Evolutionary conservation across 2,888 invertebrate species (phyloP), one percentile per base, ranked within the genome.

Genomic region (Monoplex corrugatus): DNA sequence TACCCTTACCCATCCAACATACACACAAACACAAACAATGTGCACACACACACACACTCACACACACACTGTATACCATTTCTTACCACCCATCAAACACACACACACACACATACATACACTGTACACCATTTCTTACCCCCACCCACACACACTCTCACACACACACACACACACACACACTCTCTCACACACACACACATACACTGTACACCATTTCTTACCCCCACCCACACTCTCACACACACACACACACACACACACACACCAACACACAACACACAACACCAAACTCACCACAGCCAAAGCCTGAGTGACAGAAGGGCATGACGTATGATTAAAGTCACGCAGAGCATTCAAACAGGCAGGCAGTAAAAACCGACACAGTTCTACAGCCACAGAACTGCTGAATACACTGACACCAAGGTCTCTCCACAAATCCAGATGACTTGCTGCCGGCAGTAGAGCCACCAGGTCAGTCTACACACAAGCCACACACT

Each of bases 221-320:
- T 13, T 13, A 50, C 19, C 19, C 50, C 10, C 8, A 50, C 50
- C 10, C 19, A 50, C 50, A 13, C 50, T 13, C 50, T 13, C 50
- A 50, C 50, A 19, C 50, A 50, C 8, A 19, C 50, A 19, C 50
- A 50, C 50, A 50, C 50, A 50, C 50, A 50, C 50, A 50, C 50
- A 8, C 50, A 19, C 50, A 19, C 50, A 19, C 50, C 50, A 8
- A 50, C 50, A 50, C 50, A 50, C 50, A 50, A 50, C 50, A 8
- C 50, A 50, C 50, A 50, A 50, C 50, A 50, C 10, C 10, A 13
- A 16, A 35, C 50, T 84, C 57, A 84, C 84, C 84, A 84, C 84
- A 57, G 84, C 57, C 19, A 57, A 50, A 38, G 84, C 84, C 35
- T 84, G 50, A 2, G 35, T 6, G 38, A 84, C 38, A 10, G 50